Evolutionary conservation across 1,140 invertebrate genomes (phyloP).

Genomic region (Aphelenchoides fujianensis): DNA sequence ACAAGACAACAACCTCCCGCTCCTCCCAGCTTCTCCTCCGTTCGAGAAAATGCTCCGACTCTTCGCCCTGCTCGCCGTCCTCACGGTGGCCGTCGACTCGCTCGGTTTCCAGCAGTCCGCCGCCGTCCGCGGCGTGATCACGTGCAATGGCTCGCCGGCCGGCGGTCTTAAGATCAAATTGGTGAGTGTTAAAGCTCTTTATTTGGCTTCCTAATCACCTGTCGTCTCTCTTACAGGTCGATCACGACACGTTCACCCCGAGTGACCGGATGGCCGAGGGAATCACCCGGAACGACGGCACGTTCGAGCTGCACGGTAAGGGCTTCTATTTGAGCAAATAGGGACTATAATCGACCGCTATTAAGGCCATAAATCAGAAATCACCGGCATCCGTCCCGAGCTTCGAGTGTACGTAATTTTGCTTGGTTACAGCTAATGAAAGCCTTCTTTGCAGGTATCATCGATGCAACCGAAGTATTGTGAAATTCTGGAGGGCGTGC

Average conservation of each 20-base stretch:
- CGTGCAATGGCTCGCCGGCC: slow-evolving; percentile 17
- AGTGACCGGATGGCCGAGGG: neutral
- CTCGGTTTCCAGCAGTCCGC: slow-evolving; percentile 16
- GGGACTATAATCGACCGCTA: no score
- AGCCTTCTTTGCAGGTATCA: neutral
- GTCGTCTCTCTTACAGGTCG: no score
- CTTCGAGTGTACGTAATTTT: neutral
- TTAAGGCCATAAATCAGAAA: neutral
- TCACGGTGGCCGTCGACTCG: neutral
- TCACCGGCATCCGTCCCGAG: neutral
- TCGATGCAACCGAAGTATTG: neutral
- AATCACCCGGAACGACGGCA: neutral
- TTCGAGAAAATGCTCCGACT: neutral
- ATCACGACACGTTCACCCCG: neutral
- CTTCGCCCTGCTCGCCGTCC: neutral
- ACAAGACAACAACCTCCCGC: neutral
- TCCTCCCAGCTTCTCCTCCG: neutral
- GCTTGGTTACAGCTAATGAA: slow-evolving; percentile 1
- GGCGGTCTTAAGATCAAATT: neutral
- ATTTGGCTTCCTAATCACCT: neutral
- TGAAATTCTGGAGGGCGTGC: neutral
- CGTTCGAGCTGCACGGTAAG: no score
- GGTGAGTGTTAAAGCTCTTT: neutral
- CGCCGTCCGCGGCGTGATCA: slow-evolving; percentile 11
- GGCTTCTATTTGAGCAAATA: no score